phyloP scores from a whole-genome alignment of 2,888 invertebrate species.

The Stegana nigrithorax region DNA sequence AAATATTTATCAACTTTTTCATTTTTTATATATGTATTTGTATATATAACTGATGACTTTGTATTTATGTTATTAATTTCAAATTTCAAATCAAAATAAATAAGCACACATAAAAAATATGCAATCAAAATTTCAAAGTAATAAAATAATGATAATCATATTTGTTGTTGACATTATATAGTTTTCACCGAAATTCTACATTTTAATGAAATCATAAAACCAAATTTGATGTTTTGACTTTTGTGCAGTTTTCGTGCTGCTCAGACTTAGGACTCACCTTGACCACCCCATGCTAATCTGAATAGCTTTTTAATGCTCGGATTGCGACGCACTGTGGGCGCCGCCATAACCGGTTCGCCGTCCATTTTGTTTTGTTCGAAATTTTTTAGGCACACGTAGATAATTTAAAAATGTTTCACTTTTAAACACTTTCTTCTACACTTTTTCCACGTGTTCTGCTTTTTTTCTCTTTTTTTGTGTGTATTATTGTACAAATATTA shows the following conservation, averaged over 20 bases:
- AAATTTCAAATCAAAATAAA: background rate
- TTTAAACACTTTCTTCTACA: slow-evolving; percentile 2
- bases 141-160: too few species aligned
- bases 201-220: too few species aligned
- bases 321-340: slow-evolving; percentile 63
- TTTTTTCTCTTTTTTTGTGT: background rate
- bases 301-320: slow-evolving; percentile 65
- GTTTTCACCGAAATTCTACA: too few species aligned
- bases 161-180: too few species aligned
- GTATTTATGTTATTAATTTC: background rate
- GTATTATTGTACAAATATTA: background rate
- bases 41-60: too few species aligned
- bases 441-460: background rate
- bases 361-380: slow-evolving; percentile 36
- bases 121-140: too few species aligned
- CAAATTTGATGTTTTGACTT: too few species aligned
- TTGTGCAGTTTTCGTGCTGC: too few species aligned
- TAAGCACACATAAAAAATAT: background rate
- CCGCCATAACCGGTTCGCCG: slow-evolving; percentile 52
- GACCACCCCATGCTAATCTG: slow-evolving; percentile 64
- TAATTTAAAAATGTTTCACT: slow-evolving; percentile 3
- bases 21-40: too few species aligned
- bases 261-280: slow-evolving; percentile 56
- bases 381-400: background rate
- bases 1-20: too few species aligned